Base-by-base conservation (phyloP, 2,888 invertebrate species). In the Hemistola chrysoprasaria region DNA sequence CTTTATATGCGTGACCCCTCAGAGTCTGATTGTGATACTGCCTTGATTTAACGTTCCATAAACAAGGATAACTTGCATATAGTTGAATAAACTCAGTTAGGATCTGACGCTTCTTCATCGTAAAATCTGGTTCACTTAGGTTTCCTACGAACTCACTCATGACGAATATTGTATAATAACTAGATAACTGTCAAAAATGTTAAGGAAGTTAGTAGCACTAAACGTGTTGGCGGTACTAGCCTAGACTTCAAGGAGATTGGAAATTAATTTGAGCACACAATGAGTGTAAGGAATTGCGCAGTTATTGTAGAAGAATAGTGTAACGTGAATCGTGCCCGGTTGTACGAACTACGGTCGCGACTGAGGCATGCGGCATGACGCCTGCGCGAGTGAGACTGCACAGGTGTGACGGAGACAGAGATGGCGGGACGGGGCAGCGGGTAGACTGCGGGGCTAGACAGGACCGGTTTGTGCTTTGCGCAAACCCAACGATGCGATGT, bases 21-120 rank as follows among this genome's bases (percentile, higher is more conserved):
- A 40, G 3, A 0, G 42, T 31, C 7, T 38, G 34, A 3, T 28
- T 35, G 22, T 47, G 43, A 16, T 43, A 50, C 7, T 43, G 30
- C 11, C 22, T 35, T 1, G 38, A 43, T 36, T 47, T 50, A 1
- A 32, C 6, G 6, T 26, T 10, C 50, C 50, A 50, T 22, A 50
- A 8, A 23, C 43, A 50, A 0, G 50, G 50, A 9, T 46, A 37
- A 31, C 35, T 50, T 35, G 40, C 40, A 10, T 50, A 50, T 0
- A 40, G 24, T 8, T 27, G 37, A 28, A 50, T 50, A 28, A 46
- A 50, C 10, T 50, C 42, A 7, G 28, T 37, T 7, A 49, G 7
- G 3, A 40, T 22, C 8, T 35, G 34, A 2, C 40, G 40, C 11
- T 35, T 40, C 11, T 8, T 40, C 22, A 27, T 35, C 21, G 3